Base-by-base conservation (phyloP, 2,888 invertebrate species). In the Alitta virens region DNA sequence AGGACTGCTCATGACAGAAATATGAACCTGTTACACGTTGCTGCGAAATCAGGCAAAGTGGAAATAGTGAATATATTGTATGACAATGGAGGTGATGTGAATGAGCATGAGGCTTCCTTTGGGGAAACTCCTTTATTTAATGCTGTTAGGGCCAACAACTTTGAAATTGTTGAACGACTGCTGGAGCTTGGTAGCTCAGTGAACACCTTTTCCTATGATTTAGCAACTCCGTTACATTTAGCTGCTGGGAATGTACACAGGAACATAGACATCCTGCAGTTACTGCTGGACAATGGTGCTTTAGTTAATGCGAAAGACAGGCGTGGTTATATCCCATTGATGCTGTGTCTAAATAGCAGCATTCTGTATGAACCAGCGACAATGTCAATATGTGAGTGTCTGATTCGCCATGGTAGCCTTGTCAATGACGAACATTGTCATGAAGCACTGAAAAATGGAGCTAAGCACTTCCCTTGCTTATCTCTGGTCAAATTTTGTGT, bases 241-340 rank as follows among this genome's bases (percentile, higher is more conserved):
- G 49, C 59, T 7, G 59, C 59, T 21, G 52, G 50, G 1, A 59
- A 49, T 24, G 59, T 59, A 5, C 59, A 59, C 18, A 50, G 40
- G 5, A 59, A 49, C 25, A 21, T 51, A 2, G 59, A 59, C 52
- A 50, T 59, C 16, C 25, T 49, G 7, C 51, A 59, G 18, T 40
- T 59, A 12, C 51, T 59, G 14, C 59, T 59, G 7, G 52, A 52
- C 59, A 50, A 59, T 23, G 59, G 59, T 33, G 59, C 59, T 2
- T 23, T 51, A 7, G 59, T 59, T 14, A 59, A 59, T 40, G 50
- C 40, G 3, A 27, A 49, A 14, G 59, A 59, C 18, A 38, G 51
- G 14, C 51, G 51, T n/a, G 59, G 52, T 16, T 33, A 59, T 24
- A 51, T 40, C 33, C 59, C 59, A 1, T 24, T 59, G 2, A 51